Evolutionary conservation across 2,888 invertebrate genomes (phyloP), one percentile per base, ranked within the genome.

Genomic region (Ochropleura leucogaster): DNA sequence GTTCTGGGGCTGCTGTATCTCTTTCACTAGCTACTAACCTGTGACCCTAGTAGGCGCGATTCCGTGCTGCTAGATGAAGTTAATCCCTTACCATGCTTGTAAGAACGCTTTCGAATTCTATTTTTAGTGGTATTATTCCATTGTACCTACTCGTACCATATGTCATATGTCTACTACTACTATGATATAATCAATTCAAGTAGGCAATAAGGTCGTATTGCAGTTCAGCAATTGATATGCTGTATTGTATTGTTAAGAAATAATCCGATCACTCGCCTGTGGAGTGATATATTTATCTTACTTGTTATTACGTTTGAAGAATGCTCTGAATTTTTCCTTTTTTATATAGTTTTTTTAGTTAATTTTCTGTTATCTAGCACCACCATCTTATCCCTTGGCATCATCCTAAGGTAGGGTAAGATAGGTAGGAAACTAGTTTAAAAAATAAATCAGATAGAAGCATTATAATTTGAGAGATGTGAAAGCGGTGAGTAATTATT

Each of bases 281-380:
- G n/a, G 7, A 67, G 65, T 80, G 82, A 73, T 80, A 60, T 69
- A 70, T 66, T 66, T 62, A 86, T 79, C 78, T 70, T 57, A 20
- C 14, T 40, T n/a, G 7, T 20, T 72, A 51, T 42, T 53, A 62
- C 53, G 7, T 65, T 44, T 30, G 30, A 78, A 53, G 30, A 47
- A 69, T 20, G 18, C 18, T 59, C 3, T 47, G 53, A 1, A 30
- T 30, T 3, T 4, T 55, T 20, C 14, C 12, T 20, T 53, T 53
- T 0, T 3, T 30, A 55, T 7, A 3, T 55, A 20, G 30, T 30
- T 55, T 20, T 55, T 55, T 4, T 10, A 53, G 46, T 46, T 46
- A 9, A 16, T 49, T 49, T 49, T 18, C 51, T 51, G 8, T 51
- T n/a, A n/a, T 5, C 14, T 14, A 14, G 55, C 20, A 7, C 14